Evolutionary conservation across 2,113 vertebrate species (phyloP), one percentile per base, ranked within the genome.

Genomic region (Malaclemys terrapin): DNA sequence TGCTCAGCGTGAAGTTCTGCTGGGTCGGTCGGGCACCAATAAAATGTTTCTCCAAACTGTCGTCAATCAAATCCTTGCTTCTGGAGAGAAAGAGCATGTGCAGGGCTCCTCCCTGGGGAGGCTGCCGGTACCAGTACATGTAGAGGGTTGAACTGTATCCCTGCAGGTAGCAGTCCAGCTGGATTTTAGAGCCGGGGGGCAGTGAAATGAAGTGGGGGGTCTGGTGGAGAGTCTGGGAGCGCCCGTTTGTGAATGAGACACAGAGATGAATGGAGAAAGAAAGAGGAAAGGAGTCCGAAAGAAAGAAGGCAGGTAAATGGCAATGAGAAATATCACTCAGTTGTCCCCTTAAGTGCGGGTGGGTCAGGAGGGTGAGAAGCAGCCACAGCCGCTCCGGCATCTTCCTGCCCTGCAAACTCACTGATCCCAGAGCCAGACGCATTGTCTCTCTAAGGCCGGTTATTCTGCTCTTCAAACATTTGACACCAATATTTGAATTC

Each of bases 61-160:
- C 0, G 0, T 42, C 3, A 2, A 38, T 1, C 0, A 56, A 16
- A 1, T 0, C 0, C 13, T 0, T 0, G 3, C 1, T 0, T 5
- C 80, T 0, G 3, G 97, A 98, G 57, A 2, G 85, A 54, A 89
- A 92, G 10, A 98, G 92, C 29, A 82, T 6, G 54, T 94, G 87
- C 2, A 87, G 95, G 38, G 65, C 0, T 2, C 59, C 79, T 20
- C 54, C 87, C 24, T 45, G 25, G 3, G 38, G 3, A 1, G 22
- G 17, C 87, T 96, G 91, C 42, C 11, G 31, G 92, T 97, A 98
- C 97, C 97, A 98, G 83, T 96, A 98, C 3, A 97, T 76, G 2
- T 1, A 56, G 59, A 87, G 96, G 27, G 0, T 85, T 35, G 83
- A 52, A 4, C 24, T 4, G 38, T 29, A 24, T 6, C 92, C 93